phyloP scores from a whole-genome alignment of 2,113 vertebrate genomes.

The Parus major region DNA sequence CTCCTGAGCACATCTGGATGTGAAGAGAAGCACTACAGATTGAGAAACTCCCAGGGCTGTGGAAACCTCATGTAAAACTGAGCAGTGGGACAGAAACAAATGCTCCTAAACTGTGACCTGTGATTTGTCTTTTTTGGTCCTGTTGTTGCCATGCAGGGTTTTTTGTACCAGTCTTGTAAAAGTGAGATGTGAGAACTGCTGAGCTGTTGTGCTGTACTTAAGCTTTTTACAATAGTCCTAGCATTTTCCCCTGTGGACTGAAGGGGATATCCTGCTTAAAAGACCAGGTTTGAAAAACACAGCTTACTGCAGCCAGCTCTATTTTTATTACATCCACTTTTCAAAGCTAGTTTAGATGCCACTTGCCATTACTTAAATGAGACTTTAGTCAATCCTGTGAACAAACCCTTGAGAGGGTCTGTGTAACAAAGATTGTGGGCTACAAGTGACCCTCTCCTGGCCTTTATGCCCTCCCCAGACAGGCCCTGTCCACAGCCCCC shows the following conservation, averaged over 20 bases:
- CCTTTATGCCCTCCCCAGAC: not conserved
- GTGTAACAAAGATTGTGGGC: not conserved
- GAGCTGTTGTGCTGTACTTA: not conserved
- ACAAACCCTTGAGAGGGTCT: not conserved
- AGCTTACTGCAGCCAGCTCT: not conserved
- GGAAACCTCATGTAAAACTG: not conserved
- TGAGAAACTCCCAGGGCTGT: not conserved
- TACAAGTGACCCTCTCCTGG: not conserved
- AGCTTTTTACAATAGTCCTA: not conserved
- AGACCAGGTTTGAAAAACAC: not conserved
- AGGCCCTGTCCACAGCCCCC: not conserved
- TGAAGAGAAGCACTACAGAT: not conserved
- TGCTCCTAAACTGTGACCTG: not conserved
- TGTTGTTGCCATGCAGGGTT: not conserved
- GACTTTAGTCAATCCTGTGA: not conserved
- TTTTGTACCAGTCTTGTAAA: not conserved
- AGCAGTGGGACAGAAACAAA: not conserved
- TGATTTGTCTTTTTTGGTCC: not conserved
- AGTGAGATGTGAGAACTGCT: not conserved
- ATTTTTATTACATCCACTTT: not conserved
- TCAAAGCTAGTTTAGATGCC: not conserved
- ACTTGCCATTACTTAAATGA: not conserved
- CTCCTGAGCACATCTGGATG: not conserved
- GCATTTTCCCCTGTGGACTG: not conserved
- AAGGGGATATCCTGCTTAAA: constrained; percentile 18